phyloP scores from a whole-genome alignment of 2,888 invertebrate genomes.

The Hipparchia semele region DNA sequence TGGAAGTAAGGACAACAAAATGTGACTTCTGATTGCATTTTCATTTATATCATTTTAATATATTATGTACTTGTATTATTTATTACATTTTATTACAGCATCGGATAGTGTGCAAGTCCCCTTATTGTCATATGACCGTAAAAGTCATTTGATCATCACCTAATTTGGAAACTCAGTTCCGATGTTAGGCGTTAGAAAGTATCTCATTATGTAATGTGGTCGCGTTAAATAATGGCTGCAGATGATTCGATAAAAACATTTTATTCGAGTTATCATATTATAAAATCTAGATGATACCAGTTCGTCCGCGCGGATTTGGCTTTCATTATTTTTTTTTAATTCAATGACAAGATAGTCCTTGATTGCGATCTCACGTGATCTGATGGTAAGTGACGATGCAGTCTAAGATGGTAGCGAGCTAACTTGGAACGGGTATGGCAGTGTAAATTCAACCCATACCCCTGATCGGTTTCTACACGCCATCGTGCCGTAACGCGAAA shows the following conservation, averaged over 20 bases:
- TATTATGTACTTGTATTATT: neutral
- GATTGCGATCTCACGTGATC: no score
- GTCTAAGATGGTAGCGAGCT: no score
- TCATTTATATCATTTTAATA: neutral
- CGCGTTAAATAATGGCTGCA: conserved; percentile 16
- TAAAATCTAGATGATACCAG: no score
- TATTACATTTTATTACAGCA: neutral
- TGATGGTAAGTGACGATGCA: no score
- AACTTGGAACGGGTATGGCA: no score
- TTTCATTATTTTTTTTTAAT: no score
- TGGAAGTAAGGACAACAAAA: neutral
- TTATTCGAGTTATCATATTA: neutral
- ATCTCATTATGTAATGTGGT: conserved; percentile 31
- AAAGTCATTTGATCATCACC: conserved; percentile 12
- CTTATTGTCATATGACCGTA: conserved; percentile 29
- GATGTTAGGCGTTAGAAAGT: conserved; percentile 34
- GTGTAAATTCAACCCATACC: no score
- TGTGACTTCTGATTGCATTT: neutral
- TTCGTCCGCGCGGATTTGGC: no score
- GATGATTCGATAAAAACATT: conserved; percentile 4
- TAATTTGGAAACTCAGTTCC: conserved; percentile 26
- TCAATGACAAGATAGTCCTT: no score
- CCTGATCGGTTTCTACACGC: no score
- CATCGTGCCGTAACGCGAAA: no score
- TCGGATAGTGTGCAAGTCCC: conserved; percentile 22